Percentiles rank a stretch among this genome's conserved stretches.
Evolutionary conservation across 2,888 invertebrate species (phyloP).

Genomic region (Coleophora flavipennella): DNA sequence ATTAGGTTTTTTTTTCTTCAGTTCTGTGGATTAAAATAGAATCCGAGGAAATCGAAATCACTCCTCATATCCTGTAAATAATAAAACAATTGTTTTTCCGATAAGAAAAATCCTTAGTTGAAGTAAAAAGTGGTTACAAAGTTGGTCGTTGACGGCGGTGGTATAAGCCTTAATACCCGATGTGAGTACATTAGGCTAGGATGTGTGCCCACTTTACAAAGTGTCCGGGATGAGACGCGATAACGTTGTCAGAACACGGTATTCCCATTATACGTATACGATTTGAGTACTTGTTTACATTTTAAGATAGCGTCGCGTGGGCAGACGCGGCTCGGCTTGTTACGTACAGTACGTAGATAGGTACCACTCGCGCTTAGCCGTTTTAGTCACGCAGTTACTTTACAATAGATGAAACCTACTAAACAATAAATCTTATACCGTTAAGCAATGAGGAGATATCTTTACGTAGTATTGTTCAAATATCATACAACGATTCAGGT

Average conservation of each 20-base stretch:
- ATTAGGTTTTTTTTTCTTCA: too few species aligned
- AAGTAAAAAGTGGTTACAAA: too few species aligned
- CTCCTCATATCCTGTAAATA: too few species aligned
- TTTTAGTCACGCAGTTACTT: slow-evolving; percentile 26
- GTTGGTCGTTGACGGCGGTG: too few species aligned
- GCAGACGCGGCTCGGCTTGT: slow-evolving; percentile 38
- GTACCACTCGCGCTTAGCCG: slow-evolving; percentile 42
- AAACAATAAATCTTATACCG: slow-evolving; percentile 17
- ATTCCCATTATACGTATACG: slow-evolving; percentile 74
- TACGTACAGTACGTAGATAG: slow-evolving; percentile 31
- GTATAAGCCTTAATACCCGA: too few species aligned
- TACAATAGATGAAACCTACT: too few species aligned
- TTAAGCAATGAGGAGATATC: not conserved
- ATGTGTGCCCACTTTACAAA: slow-evolving; percentile 68
- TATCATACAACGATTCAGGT: slow-evolving; percentile 55
- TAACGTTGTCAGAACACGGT: slow-evolving; percentile 72
- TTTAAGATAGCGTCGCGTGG: slow-evolving; percentile 64
- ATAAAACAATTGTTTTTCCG: too few species aligned
- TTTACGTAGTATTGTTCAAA: slow-evolving; percentile 8
- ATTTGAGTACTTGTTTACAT: slow-evolving; percentile 70
- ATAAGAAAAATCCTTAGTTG: too few species aligned
- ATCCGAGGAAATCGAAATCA: too few species aligned
- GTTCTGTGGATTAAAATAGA: too few species aligned
- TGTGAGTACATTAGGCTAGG: slow-evolving; percentile 35
- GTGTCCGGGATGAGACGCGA: slow-evolving; percentile 70